Base-by-base conservation (phyloP, 2,113 vertebrate genomes). In the Rhipidura dahli region DNA sequence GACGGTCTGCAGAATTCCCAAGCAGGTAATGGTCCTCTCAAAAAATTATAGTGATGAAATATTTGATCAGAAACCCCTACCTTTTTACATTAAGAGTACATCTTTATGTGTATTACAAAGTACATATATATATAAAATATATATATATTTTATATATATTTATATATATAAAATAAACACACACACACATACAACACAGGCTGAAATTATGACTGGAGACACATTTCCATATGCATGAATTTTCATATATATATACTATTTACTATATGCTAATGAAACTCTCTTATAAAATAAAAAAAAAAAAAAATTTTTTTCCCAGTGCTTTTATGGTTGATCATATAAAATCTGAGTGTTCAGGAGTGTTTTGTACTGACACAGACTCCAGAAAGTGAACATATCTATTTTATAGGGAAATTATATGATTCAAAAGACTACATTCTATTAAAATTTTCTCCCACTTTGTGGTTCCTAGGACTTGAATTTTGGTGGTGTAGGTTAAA, bases 401-500 rank as follows among this genome's bases (percentile, higher is more conserved):
- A n/a, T 71, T 78, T 93, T 78, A 66, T 9, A 83, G 8, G 10
- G 10, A 73, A 68, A 30, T 39, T 0, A 30, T 35, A 59, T 61
- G 17, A 50, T 89, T 11, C 17, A 57, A 21, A 85, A 71, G 17
- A 42, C 10, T 44, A 8, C 4, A 20, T 47, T 64, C 5, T 40
- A 10, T 61, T 63, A 61, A 50, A 15, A 70, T 50, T 4, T 1
- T 61, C 13, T 87, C 23, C 23, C 0, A 0, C 5, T 70, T 45
- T 89, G 45, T 66, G 33, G 10, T 30, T 78, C 15, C 40, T 53
- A n/a, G 15, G 20, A 50, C 23, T 66, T 73, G 35, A 66, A 39
- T 66, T 83, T 81, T 66, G 21, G 20, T 40, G 5, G 7, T 45
- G 73, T 44, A 40, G 1, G 8, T 65, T 57, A 81, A 42, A 65